Conservation (phyloP, 1,140 invertebrate species). For the Xylocopa sonorina region DNA sequence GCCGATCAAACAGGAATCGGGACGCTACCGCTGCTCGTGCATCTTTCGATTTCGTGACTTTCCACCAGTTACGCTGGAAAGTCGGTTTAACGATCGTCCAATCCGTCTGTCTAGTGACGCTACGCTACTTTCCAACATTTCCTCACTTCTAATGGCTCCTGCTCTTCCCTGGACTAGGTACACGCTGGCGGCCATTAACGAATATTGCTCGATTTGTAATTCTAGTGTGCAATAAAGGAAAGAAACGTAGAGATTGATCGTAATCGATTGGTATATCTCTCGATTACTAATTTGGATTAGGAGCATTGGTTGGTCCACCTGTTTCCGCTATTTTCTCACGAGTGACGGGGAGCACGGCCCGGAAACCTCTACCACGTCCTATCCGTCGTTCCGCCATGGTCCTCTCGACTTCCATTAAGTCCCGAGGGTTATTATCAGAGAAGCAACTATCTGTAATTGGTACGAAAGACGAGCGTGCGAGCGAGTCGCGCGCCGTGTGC, state of each 20-base stretch:
- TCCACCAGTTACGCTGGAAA: neutral
- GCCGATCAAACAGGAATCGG: neutral
- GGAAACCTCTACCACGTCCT: conserved; percentile 19
- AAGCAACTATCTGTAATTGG: conserved; percentile 58
- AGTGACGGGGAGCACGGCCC: neutral
- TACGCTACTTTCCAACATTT: no score
- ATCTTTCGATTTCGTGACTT: neutral
- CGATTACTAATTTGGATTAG: no score
- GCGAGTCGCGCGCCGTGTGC: conserved; percentile 8
- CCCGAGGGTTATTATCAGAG: conserved; percentile 38
- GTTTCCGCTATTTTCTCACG: conserved; percentile 39
- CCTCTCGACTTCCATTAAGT: conserved; percentile 28
- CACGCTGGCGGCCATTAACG: no score
- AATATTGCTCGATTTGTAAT: no score
- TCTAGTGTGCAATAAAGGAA: no score
- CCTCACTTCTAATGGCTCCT: no score
- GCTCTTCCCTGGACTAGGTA: no score
- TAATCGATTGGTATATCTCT: no score
- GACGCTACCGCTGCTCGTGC: neutral
- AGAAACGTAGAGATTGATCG: no score
- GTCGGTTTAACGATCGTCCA: neutral
- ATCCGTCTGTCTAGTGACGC: no score
- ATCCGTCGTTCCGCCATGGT: conserved; percentile 3
- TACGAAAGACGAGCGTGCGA: conserved; percentile 54
- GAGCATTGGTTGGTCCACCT: no score